phyloP scores from a whole-genome alignment of 2,888 invertebrate genomes.

The Lypha dubia region DNA sequence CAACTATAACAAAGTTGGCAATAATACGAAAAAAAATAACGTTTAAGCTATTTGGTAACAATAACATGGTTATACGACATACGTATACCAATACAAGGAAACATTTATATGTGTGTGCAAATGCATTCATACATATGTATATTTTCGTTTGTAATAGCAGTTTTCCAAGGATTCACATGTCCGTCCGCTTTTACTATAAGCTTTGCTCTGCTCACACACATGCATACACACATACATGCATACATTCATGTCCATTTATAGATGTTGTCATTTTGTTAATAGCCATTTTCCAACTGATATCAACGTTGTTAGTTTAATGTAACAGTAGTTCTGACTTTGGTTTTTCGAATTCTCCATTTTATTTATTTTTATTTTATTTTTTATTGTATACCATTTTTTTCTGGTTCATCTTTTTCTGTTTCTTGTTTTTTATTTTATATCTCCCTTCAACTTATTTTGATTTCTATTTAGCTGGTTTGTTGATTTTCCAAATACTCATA shows the following conservation, averaged over 20 bases:
- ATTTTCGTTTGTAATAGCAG: constrained; percentile 10
- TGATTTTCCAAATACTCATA: constrained; percentile 51
- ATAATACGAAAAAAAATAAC: constrained; percentile 38
- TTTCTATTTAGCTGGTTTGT: constrained; percentile 60
- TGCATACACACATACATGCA: neutral
- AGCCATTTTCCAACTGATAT: constrained; percentile 60
- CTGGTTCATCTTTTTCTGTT: too few relatives aligned
- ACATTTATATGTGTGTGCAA: neutral
- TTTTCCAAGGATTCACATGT: constrained; percentile 28
- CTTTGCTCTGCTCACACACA: neutral
- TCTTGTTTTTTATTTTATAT: neutral
- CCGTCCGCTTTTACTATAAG: neutral
- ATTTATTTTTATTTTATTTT: neutral
- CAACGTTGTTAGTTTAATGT: constrained; percentile 64
- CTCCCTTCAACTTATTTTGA: constrained; percentile 43
- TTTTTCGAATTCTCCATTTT: constrained; percentile 17
- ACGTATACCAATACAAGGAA: neutral
- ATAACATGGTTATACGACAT: constrained; percentile 32
- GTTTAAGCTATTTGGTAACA: constrained; percentile 62
- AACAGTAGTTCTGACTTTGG: constrained; percentile 18
- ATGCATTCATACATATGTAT: neutral
- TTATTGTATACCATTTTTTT: too few relatives aligned
- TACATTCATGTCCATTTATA: constrained; percentile 38
- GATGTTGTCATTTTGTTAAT: constrained; percentile 57
- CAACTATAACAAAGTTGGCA: constrained; percentile 23